These are phyloP conservation scores for Phoxinus phoxinus DNA, from an alignment of 2,113 vertebrate genomes.

Conservation along the genomic window DNA sequence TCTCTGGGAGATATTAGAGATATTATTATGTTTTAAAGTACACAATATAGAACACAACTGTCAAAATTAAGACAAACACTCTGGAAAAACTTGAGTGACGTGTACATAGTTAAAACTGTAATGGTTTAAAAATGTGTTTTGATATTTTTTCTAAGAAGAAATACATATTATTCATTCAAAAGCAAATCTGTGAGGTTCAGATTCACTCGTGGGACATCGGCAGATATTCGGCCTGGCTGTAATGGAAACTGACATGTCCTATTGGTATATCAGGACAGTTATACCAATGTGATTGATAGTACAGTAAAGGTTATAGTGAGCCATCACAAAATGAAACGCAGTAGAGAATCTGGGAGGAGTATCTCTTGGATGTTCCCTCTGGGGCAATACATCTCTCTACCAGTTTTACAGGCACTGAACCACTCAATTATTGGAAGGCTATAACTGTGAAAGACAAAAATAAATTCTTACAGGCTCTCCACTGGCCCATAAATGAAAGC, in stretches of 20 bases:
- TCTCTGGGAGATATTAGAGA: too few species aligned
- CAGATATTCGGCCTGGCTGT: slow-evolving; percentile 4
- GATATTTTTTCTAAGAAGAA: neutral
- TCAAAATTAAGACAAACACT: too few species aligned
- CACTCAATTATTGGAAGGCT: slow-evolving; percentile 32
- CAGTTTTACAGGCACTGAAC: slow-evolving; percentile 24
- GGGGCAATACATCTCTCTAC: slow-evolving; percentile 16
- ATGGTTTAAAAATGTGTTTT: neutral
- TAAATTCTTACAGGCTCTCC: slow-evolving; percentile 20
- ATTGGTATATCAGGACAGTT: neutral
- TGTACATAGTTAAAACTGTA: neutral
- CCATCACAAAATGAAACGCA: slow-evolving; percentile 38
- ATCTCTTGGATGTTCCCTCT: slow-evolving; percentile 15
- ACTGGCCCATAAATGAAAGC: neutral
- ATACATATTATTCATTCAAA: neutral
- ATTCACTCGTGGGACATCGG: neutral
- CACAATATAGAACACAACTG: too few species aligned
- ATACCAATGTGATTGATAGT: slow-evolving; percentile 27
- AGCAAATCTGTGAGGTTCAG: neutral
- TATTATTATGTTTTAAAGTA: too few species aligned
- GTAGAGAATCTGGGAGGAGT: neutral
- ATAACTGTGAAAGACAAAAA: slow-evolving; percentile 34
- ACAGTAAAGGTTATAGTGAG: slow-evolving; percentile 38
- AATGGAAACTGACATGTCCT: neutral
- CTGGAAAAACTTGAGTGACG: neutral